Evolutionary conservation across 2,888 invertebrate species (phyloP).

Genomic region (Platycheirus albimanus): DNA sequence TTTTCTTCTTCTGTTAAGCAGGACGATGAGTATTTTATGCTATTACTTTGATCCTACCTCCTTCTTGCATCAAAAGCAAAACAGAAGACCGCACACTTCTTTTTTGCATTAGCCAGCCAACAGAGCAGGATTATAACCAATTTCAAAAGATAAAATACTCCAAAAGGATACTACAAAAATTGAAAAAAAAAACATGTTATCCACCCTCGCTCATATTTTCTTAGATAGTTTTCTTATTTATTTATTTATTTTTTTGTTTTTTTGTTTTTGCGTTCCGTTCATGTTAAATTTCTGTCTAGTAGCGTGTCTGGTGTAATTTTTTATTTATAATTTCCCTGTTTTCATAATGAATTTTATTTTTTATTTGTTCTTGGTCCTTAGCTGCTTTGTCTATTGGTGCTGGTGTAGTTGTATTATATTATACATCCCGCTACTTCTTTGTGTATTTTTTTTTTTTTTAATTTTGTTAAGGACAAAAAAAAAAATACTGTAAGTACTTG

Average conservation of each 20-base stretch:
- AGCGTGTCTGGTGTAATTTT: constrained; percentile 69
- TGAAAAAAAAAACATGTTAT: constrained; percentile 8
- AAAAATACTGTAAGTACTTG: constrained; percentile 11
- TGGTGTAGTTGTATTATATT: constrained; percentile 39
- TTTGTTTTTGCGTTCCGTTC: too few relatives aligned
- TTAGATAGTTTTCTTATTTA: constrained; percentile 22
- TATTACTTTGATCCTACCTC: constrained; percentile 7
- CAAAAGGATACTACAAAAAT: constrained; percentile 16
- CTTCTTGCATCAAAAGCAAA: not conserved
- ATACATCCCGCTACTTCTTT: constrained; percentile 43
- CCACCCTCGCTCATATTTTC: constrained; percentile 1
- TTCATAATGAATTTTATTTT: constrained; percentile 46
- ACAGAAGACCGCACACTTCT: constrained; percentile 14
- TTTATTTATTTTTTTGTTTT: constrained; percentile 32
- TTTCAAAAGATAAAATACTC: constrained; percentile 31
- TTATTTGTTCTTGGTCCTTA: constrained; percentile 3
- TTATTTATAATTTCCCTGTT: constrained; percentile 61
- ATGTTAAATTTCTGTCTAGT: constrained; percentile 41
- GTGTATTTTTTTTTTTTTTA: constrained; percentile 43
- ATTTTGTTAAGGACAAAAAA: constrained; percentile 12
- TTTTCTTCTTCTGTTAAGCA: constrained; percentile 33
- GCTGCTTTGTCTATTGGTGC: constrained; percentile 31
- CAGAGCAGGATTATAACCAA: constrained; percentile 59
- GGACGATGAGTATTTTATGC: constrained; percentile 16
- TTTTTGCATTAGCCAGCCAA: constrained; percentile 33